These are phyloP conservation scores for Neostethus bicornis DNA, from an alignment of 2,797 vertebrate species.

Conservation along the genomic window DNA sequence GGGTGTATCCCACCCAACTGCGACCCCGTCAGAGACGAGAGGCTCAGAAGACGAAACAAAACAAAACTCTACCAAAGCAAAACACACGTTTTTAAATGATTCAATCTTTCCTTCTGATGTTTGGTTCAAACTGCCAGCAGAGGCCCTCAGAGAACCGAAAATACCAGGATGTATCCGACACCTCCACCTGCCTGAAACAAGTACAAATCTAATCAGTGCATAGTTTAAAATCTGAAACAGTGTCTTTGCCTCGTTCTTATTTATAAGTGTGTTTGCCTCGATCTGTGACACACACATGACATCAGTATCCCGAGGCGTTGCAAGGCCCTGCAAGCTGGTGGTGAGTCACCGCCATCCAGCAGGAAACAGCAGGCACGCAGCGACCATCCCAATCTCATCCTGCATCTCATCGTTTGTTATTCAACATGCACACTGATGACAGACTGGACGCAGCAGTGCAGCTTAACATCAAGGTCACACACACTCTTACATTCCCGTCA, in stretches of 20 bases:
- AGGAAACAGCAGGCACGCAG: constrained; percentile 47
- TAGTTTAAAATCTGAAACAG: too few species aligned
- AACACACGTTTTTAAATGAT: background rate
- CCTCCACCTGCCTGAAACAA: background rate
- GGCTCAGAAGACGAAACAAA: too few species aligned
- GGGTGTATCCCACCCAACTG: too few species aligned
- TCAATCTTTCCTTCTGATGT: background rate
- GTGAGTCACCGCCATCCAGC: constrained; percentile 62
- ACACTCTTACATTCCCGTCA: constrained; percentile 10
- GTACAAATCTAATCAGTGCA: too few species aligned
- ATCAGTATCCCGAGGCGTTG: constrained; percentile 56
- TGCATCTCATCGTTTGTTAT: constrained; percentile 52
- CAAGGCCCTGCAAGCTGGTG: constrained; percentile 37
- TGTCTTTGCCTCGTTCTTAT: too few species aligned
- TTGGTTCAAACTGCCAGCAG: constrained; percentile 50
- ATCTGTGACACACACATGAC: constrained; percentile 48
- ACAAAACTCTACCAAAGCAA: background rate
- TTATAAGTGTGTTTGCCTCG: constrained; percentile 17
- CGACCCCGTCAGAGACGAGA: too few species aligned
- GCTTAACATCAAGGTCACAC: constrained; percentile 28
- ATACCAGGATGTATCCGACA: background rate
- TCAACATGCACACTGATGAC: constrained; percentile 37
- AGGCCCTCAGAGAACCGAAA: constrained; percentile 47
- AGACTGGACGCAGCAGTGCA: constrained; percentile 33
- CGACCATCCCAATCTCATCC: constrained; percentile 18